Evolutionary conservation across 1,140 invertebrate species (phyloP), one percentile per base, ranked within the genome.

Genomic region (Drosophila melanica): DNA sequence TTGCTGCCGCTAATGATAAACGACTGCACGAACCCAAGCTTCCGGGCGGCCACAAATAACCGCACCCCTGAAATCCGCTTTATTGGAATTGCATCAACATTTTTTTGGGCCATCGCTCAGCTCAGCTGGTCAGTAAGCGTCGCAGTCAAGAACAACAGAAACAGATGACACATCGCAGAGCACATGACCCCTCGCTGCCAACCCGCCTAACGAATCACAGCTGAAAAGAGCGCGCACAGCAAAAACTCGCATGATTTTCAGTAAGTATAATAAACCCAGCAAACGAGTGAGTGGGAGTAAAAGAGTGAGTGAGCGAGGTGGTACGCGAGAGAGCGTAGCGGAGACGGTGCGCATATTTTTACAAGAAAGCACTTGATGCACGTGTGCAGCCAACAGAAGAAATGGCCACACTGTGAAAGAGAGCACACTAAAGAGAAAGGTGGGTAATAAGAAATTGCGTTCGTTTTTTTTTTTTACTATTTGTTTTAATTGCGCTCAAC

Each of bases 241-340:
- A 63, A 77, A 77, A 82, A 79, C 79, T 87, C 84, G 84, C 79
- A 77, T 87, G 84, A 87, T 87, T 87, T 87, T 87, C 80, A 74
- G 84, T 87, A 89, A 69, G 85, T 87, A 87, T 87, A 89, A 75
- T 77, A 82, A 65, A 51, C 65, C 71, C 42, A 42, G 44, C 57
- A 35, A 33, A 55, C 42, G 18, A 30, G 6, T 16, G 58, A 37
- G 58, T 60, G 51, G 58, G 53, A 47, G 20, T 35, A 27, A 44
- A 53, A 55, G 33, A 12, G 54, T 54, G 18, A 66, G 30, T 54
- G 68, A 57, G 44, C 41, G 33, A 58, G 41, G 11, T 39, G 27
- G 47, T 51, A 39, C 47, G 33, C 7, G 20, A n/a, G 35, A 35
- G 45, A 16, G 16, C 12, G 11, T 16, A 37, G 9, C 35, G 53